phyloP scores from a whole-genome alignment of 2,888 invertebrate species.

The Sphinx pinastri region DNA sequence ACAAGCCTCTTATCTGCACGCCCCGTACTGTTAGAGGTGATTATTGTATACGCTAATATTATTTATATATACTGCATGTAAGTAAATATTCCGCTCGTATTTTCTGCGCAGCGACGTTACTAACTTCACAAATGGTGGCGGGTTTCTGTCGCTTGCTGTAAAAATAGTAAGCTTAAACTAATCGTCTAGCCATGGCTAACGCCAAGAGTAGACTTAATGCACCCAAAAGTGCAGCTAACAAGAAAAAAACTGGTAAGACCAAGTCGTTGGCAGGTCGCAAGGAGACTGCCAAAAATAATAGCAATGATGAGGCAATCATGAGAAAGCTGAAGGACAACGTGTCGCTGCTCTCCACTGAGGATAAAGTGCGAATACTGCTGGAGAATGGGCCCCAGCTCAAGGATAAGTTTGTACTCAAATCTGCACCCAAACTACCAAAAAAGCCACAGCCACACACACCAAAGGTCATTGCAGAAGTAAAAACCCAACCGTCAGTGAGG shows the following conservation, averaged over 20 bases:
- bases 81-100: constrained; percentile 62
- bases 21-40: constrained; percentile 71
- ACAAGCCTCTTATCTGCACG: constrained; percentile 74
- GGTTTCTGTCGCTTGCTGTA: constrained; percentile 60
- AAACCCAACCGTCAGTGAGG: constrained; percentile 1
- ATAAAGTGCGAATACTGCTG: constrained; percentile 50
- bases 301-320: constrained; percentile 41
- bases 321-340: constrained; percentile 45
- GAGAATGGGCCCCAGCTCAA: constrained; percentile 53
- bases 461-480: constrained; percentile 12
- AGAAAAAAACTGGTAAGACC: constrained; percentile 56
- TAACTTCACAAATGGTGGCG: constrained; percentile 69
- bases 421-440: constrained; percentile 30
- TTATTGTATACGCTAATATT: constrained; percentile 73
- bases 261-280: constrained; percentile 60
- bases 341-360: constrained; percentile 47
- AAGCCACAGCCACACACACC: constrained; percentile 24
- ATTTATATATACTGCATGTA: constrained; percentile 73
- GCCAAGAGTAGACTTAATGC: constrained; percentile 68
- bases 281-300: constrained; percentile 34
- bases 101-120: constrained; percentile 55
- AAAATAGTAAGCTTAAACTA: constrained; percentile 62
- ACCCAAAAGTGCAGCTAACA: constrained; percentile 57
- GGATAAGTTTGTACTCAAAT: constrained; percentile 41
- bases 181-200: constrained; percentile 73